These are phyloP conservation scores for Vombatus ursinus DNA, from an alignment of 2,113 vertebrate species.

Conservation along the genomic window DNA sequence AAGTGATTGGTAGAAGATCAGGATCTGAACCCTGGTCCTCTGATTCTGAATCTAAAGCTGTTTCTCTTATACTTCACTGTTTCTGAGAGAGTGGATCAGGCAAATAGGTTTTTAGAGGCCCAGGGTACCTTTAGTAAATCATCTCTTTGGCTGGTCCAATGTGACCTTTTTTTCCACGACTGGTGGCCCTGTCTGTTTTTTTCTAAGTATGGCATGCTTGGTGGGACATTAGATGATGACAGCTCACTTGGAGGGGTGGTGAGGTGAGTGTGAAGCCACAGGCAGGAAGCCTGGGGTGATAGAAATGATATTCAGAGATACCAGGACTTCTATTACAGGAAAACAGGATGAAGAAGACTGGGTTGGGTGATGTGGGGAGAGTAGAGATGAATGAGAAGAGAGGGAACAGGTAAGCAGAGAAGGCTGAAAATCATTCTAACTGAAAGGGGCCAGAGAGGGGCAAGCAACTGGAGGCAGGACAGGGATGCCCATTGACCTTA, in stretches of 20 bases:
- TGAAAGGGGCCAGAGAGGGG: not conserved
- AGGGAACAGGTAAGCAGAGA: not conserved
- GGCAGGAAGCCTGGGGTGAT: conserved; percentile 54
- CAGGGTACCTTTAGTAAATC: not conserved
- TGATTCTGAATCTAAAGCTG: not conserved
- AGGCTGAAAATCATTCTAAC: not conserved
- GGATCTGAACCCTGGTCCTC: not conserved
- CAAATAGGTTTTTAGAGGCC: not conserved
- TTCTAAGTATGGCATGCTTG: conserved; percentile 44
- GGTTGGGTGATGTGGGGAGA: not conserved
- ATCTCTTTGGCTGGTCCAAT: not conserved
- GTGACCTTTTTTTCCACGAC: not conserved
- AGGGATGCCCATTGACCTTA: not conserved
- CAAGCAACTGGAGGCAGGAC: not conserved
- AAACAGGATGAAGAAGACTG: conserved; percentile 55
- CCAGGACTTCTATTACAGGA: conserved; percentile 78
- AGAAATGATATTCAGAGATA: conserved; percentile 47
- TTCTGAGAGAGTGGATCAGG: not conserved
- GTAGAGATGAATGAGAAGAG: not conserved
- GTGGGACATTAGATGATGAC: not conserved
- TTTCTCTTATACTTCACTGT: not conserved
- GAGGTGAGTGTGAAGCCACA: conserved; percentile 33
- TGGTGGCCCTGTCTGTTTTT: not conserved
- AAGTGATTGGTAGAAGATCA: not conserved
- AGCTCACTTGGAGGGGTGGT: no score